These are phyloP conservation scores for Odocoileus hemionus DNA, from an alignment of 2,113 vertebrate genomes.

Conservation along the genomic window DNA sequence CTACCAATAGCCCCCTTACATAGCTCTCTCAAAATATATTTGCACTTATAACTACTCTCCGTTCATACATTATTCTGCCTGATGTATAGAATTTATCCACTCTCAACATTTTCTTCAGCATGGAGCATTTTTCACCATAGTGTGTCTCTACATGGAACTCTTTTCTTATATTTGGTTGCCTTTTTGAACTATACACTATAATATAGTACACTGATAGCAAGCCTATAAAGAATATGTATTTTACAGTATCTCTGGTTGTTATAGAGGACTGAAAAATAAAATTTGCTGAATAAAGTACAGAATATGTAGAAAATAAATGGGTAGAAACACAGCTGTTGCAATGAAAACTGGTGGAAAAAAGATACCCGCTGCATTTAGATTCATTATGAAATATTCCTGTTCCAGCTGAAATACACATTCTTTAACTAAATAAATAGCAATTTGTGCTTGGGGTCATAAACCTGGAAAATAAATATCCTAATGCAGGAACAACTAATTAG, in stretches of 20 bases:
- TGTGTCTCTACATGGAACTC: not conserved
- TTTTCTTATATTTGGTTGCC: not conserved
- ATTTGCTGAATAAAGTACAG: not conserved
- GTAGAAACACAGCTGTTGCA: not conserved
- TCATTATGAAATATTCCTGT: slow-evolving; percentile 24
- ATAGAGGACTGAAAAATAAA: not conserved
- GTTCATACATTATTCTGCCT: slow-evolving; percentile 68
- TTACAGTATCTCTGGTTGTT: not conserved
- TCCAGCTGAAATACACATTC: not conserved
- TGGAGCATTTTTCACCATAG: slow-evolving; percentile 31
- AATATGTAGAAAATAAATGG: slow-evolving; percentile 25
- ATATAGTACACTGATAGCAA: not conserved
- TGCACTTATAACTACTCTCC: slow-evolving; percentile 44
- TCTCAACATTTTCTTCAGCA: slow-evolving; percentile 39
- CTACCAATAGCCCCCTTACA: not conserved
- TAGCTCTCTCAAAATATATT: slow-evolving; percentile 54
- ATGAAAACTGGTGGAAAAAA: not conserved
- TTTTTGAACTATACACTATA: not conserved
- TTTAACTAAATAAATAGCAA: slow-evolving; percentile 29
- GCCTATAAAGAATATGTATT: not conserved
- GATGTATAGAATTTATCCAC: slow-evolving; percentile 20
- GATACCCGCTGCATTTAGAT: slow-evolving; percentile 7
- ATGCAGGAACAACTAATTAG: not conserved
- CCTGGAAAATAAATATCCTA: not conserved
- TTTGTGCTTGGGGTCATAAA: slow-evolving; percentile 28